Percentiles rank a stretch among this genome's conserved stretches.
Evolutionary conservation across 1,140 invertebrate species (phyloP).

Genomic region (Cotesia typhae): DNA sequence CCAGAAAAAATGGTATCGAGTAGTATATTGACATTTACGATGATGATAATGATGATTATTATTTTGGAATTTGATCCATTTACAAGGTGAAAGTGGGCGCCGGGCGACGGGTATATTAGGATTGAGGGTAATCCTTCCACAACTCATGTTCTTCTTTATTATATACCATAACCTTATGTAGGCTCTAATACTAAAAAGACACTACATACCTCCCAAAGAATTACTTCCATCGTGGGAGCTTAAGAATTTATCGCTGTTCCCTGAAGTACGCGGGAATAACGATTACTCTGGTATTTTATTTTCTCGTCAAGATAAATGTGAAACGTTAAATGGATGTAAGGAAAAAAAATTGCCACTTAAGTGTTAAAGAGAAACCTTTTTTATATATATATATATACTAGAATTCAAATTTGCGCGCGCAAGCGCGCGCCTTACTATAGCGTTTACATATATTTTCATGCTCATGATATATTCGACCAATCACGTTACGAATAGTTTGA

Average conservation of each 20-base stretch:
- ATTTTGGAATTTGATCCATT: background rate
- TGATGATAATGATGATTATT: background rate
- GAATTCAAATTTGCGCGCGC: too few species aligned
- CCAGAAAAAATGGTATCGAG: too few species aligned
- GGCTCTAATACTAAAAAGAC: background rate
- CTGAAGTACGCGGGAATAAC: slow-evolving; percentile 43
- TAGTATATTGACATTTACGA: slow-evolving; percentile 5
- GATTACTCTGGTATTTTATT: slow-evolving; percentile 27
- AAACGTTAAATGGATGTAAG: background rate
- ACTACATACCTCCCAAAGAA: slow-evolving; percentile 32
- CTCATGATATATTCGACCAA: too few species aligned
- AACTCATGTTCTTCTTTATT: background rate
- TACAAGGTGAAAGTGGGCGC: background rate
- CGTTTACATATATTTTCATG: too few species aligned
- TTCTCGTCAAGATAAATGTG: slow-evolving; percentile 6
- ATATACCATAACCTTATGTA: slow-evolving; percentile 12
- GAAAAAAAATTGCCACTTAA: background rate
- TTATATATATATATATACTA: too few species aligned
- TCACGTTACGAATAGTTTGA: too few species aligned
- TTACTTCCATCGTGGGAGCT: slow-evolving; percentile 42
- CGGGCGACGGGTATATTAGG: slow-evolving; percentile 6
- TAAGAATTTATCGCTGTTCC: slow-evolving; percentile 42
- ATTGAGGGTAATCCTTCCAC: slow-evolving; percentile 15
- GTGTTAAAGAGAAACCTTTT: background rate
- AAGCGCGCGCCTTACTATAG: too few species aligned